Base-by-base conservation (phyloP, 2,888 invertebrate genomes). In the Cactoblastis cactorum region DNA sequence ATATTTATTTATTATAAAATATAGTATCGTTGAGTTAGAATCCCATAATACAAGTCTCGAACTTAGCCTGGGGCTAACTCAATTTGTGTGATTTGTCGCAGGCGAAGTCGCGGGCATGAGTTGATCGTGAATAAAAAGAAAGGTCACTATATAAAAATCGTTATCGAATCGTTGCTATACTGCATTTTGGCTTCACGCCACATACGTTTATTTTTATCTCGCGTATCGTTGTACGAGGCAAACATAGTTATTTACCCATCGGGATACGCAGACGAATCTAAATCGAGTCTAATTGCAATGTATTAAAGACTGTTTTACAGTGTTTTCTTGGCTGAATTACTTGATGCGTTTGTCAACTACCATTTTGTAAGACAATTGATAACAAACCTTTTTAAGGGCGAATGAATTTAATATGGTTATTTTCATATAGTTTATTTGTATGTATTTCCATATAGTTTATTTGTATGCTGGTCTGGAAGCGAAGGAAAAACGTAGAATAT, bases 71-170 rank as follows among this genome's bases (percentile, higher is more conserved):
- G n/a, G n/a, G n/a, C n/a, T 24, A 24, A 24, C 24, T 24, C 8
- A 24, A n/a, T n/a, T n/a, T n/a, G n/a, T n/a, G 24, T 24, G n/a
- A n/a, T n/a, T n/a, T n/a, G n/a, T n/a, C n/a, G n/a, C n/a, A n/a
- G n/a, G n/a, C n/a, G n/a, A n/a, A n/a, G n/a, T n/a, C n/a, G n/a
- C n/a, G n/a, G n/a, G n/a, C n/a, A n/a, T n/a, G n/a, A n/a, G n/a
- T n/a, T 11, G 9, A 12, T 12, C 33, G 12, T 3, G 33, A 17
- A 6, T 15, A 37, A 15, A 37, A 37, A 37, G 37, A 37, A n/a
- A 45, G 12, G 38, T 24, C 38, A 32, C 39, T 54, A 51, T 53
- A 53, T 50, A 55, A 53, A 55, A 53, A 53, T 32, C 43, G 1
- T 28, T 43, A 41, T 15, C 9, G 43, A 43, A 15, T 28, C 12